Evolutionary conservation across 2,888 invertebrate genomes (phyloP).

Genomic region (Andrena praecox): DNA sequence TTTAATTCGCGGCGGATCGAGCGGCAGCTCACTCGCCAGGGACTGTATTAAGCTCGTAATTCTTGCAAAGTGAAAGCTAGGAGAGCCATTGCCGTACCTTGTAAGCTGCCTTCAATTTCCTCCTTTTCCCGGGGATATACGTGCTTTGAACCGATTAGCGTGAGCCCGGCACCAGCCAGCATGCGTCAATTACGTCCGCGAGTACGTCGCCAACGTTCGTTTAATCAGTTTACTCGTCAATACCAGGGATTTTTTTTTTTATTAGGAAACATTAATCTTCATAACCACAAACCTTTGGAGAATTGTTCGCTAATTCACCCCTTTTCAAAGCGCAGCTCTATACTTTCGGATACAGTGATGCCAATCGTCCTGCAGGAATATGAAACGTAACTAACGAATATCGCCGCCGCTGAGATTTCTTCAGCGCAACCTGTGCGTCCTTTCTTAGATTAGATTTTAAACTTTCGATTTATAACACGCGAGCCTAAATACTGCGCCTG

Average conservation of each 20-base stretch:
- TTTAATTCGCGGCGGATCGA: conserved; percentile 81
- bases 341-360: too few relatives aligned
- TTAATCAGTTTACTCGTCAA: background rate
- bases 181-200: conserved; percentile 57
- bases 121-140: conserved; percentile 47
- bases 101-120: conserved; percentile 53
- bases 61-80: conserved; percentile 81
- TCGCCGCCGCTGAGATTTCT: too few relatives aligned
- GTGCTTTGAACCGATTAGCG: conserved; percentile 69
- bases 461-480: too few relatives aligned
- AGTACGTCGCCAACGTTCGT: background rate
- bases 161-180: conserved; percentile 42
- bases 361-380: too few relatives aligned
- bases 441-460: too few relatives aligned
- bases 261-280: background rate
- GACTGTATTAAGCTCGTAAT: conserved; percentile 81
- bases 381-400: too few relatives aligned
- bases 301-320: too few relatives aligned
- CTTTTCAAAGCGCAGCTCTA: too few relatives aligned
- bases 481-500: too few relatives aligned
- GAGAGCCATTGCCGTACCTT: conserved; percentile 66
- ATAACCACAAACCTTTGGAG: too few relatives aligned
- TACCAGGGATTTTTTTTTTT: conserved; percentile 16
- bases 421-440: too few relatives aligned
- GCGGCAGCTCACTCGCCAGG: conserved; percentile 72